A percentile compares a stretch with the other conserved stretches of the same genome.
Evolutionary conservation across 2,797 vertebrate species (phyloP).

Genomic region (Pogoniulus pusillus): DNA sequence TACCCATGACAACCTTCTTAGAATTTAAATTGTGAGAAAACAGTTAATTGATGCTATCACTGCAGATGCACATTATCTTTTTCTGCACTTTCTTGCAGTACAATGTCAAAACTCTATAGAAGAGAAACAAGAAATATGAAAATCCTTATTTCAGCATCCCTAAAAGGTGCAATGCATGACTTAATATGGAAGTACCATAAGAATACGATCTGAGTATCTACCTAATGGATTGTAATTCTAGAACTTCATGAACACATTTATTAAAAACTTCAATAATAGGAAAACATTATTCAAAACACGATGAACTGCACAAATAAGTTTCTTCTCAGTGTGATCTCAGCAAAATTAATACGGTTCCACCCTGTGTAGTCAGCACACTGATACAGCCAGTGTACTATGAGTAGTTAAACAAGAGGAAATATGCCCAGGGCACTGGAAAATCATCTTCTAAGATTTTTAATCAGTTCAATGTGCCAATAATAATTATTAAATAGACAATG

Average conservation of each 20-base stretch:
- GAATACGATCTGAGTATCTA: not conserved
- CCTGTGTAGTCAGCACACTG: not conserved
- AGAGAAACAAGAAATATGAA: not conserved
- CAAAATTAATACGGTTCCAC: not conserved
- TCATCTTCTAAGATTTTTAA: not conserved
- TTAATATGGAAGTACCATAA: not conserved
- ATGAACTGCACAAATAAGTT: not conserved
- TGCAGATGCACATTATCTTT: not conserved
- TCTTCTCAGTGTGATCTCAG: not conserved
- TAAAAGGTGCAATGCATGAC: rapidly evolving
- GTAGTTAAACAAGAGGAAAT: not conserved
- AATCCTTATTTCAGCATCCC: not conserved
- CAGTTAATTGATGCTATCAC: rapidly evolving
- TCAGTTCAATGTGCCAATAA: not conserved
- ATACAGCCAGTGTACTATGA: not conserved
- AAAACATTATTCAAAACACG: not conserved
- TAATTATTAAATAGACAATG: not conserved
- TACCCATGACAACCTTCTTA: not conserved
- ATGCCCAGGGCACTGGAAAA: not conserved
- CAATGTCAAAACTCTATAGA: not conserved
- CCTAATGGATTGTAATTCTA: not conserved
- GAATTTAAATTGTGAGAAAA: not conserved
- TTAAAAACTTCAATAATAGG: not conserved
- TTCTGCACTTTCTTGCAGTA: not conserved
- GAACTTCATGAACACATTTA: not conserved